A percentile compares a stretch with the other conserved stretches of the same genome.
Evolutionary conservation across 2,113 vertebrate genomes (phyloP).

Genomic region (Cinclus mexicanus): DNA sequence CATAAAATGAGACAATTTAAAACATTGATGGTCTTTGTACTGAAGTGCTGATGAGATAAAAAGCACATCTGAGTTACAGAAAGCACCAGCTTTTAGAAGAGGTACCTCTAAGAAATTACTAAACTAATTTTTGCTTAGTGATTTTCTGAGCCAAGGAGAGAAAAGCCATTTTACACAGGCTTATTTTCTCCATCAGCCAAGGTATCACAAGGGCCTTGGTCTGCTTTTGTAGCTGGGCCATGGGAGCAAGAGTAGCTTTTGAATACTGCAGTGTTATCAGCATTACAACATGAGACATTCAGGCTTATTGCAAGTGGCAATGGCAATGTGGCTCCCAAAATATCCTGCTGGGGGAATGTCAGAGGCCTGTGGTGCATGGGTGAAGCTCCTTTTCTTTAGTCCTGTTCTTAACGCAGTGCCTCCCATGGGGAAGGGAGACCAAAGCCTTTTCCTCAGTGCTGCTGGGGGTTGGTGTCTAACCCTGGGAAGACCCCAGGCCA

Average conservation of each 20-base stretch:
- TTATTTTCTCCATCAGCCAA: neutral
- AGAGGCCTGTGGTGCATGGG: rapidly evolving
- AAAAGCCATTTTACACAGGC: neutral
- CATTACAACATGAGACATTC: neutral
- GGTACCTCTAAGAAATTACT: neutral
- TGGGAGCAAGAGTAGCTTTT: neutral
- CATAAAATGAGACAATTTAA: constrained; percentile 47
- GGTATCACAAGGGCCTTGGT: neutral
- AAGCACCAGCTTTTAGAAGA: neutral
- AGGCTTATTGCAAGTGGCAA: neutral
- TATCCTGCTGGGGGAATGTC: neutral
- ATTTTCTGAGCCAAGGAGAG: neutral
- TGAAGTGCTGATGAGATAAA: constrained; percentile 32
- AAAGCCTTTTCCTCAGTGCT: neutral
- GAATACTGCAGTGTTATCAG: neutral
- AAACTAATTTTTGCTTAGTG: neutral
- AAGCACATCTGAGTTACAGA: neutral
- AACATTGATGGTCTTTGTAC: constrained; percentile 12
- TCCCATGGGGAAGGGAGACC: neutral
- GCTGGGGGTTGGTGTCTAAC: neutral
- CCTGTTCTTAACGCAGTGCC: rapidly evolving
- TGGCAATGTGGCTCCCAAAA: rapidly evolving
- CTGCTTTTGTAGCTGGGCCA: neutral
- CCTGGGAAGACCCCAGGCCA: neutral
- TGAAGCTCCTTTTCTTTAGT: neutral